Base-by-base conservation (phyloP, 2,797 vertebrate genomes). In the Alcedo atthis region DNA sequence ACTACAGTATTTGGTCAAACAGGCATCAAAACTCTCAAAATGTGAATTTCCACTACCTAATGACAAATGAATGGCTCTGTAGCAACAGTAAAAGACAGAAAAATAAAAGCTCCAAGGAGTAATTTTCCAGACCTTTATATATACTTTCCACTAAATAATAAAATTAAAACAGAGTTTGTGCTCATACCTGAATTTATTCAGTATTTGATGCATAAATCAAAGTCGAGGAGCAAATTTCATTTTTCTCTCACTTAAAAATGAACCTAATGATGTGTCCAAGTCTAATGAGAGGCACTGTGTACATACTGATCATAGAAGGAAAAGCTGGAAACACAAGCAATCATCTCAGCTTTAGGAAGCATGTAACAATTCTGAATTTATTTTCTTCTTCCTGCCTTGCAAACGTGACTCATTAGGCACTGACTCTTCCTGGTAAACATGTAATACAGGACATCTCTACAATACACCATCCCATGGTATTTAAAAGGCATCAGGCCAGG, bases 21-120 rank as follows among this genome's bases (percentile, higher is more conserved):
- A 88, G 70, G 70, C 66, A 95, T 93, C 62, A 82, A 2, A 28
- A 90, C 70, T 64, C 53, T 85, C 11, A 30, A 92, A 92, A 75
- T 69, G 51, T 86, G 94, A 81, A 90, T 78, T 91, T 92, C 85
- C 66, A 84, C 79, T 85, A 64, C 40, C 61, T 62, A 76, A 89
- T 49, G 84, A 95, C 95, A 61, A 95, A 87, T 53, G 67, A 69
- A 91, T 63, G 61, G 35, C 70, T 95, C 79, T 90, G 68, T 68
- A 90, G 55, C 64, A 90, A 87, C 68, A 81, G 18, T 86, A 83
- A 94, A 67, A 68, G 78, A 81, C 42, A 92, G 83, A 93, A 96
- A 93, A 8, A 86, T 22, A 89, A 93, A 92, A 94, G 61, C 62
- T 85, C n/a, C 18, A 81, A 90, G 70, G 62, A 90, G 33, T 48